Conservation (phyloP, 2,888 invertebrate genomes). For the Micropterix aruncella region DNA sequence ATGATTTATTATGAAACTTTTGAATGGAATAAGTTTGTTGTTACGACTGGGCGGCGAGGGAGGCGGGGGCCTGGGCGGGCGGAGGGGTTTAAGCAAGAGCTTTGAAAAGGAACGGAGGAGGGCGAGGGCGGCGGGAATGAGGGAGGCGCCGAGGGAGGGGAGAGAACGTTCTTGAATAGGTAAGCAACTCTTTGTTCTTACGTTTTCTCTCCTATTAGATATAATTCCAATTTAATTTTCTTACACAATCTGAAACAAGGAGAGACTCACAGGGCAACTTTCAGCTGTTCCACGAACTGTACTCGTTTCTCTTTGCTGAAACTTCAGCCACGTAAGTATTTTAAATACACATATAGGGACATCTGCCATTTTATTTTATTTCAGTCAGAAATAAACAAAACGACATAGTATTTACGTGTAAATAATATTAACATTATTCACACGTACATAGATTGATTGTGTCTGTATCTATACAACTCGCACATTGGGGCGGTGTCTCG, state of each 20-base stretch:
- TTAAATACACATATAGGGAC: too few relatives aligned
- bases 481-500: too few relatives aligned
- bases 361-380: too few relatives aligned
- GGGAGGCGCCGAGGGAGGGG: constrained; percentile 17
- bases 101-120: background rate
- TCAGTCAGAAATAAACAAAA: too few relatives aligned
- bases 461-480: too few relatives aligned
- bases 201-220: background rate
- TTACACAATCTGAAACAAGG: background rate
- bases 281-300: background rate
- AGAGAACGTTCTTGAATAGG: constrained; percentile 37
- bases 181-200: background rate
- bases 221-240: background rate
- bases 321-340: too few relatives aligned
- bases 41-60: constrained; percentile 1
- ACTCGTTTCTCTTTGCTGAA: background rate
- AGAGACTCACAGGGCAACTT: background rate
- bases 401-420: too few relatives aligned
- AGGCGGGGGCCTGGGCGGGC: constrained; percentile 6
- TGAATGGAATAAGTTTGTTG: constrained; percentile 9
- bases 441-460: too few relatives aligned
- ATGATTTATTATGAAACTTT: constrained; percentile 13
- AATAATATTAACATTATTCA: too few relatives aligned
- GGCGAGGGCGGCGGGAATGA: constrained; percentile 3
- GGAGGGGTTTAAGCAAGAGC: constrained; percentile 1